These are phyloP conservation scores for Rhabditoides inermis DNA, from an alignment of 2,888 invertebrate genomes.

Conservation along the genomic window DNA sequence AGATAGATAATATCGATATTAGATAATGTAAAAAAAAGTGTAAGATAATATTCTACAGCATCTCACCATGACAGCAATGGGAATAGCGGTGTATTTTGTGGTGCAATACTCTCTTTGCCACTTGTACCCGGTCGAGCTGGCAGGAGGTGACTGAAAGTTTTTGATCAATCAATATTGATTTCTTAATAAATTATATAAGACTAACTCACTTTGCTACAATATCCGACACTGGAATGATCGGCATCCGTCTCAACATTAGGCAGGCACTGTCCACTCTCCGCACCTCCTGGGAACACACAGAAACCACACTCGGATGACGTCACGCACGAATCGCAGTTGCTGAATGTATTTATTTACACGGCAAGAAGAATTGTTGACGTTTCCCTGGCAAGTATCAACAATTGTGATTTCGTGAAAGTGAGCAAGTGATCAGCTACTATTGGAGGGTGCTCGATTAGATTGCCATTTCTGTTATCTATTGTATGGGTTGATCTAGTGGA, in stretches of 20 bases:
- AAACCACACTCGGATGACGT: conserved; percentile 55
- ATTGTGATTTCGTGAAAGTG: not conserved
- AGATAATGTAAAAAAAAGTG: no score
- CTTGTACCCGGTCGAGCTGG: conserved; percentile 52
- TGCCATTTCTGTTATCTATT: no score
- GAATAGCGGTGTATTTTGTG: conserved; percentile 52
- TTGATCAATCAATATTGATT: no score
- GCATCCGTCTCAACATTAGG: conserved; percentile 8
- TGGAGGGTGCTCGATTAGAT: no score
- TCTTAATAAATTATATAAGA: no score
- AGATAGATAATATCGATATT: no score
- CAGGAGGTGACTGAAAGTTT: not conserved
- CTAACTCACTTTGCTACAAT: no score
- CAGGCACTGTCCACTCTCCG: conserved; percentile 3
- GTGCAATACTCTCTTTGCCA: conserved; percentile 20
- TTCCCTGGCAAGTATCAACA: not conserved
- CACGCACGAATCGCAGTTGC: conserved; percentile 55
- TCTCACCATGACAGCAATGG: conserved; percentile 48
- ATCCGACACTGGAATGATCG: no score
- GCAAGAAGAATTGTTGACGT: not conserved
- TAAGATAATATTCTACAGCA: no score
- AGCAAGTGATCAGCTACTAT: conserved; percentile 1
- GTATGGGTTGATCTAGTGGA: no score
- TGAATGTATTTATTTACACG: conserved; percentile 6
- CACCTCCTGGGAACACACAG: no score